These are phyloP conservation scores for Thaumetopoea pityocampa DNA, from an alignment of 1,140 invertebrate genomes.

Conservation along the genomic window DNA sequence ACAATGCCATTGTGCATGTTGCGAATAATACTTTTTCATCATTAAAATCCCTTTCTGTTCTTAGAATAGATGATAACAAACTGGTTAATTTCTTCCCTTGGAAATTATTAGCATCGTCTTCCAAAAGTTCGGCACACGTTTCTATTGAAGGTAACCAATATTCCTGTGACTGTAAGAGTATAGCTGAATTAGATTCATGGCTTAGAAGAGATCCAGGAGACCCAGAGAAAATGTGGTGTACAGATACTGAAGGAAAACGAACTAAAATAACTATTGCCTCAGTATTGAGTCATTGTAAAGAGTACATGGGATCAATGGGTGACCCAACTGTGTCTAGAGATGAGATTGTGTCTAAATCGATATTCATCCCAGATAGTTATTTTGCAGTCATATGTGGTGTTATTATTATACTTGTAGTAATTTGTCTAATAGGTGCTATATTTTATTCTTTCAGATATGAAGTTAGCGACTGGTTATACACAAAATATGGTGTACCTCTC, in stretches of 20 bases:
- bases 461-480: constrained; percentile 84
- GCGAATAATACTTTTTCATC: constrained; percentile 86
- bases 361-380: constrained; percentile 76
- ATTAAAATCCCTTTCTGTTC: constrained; percentile 84
- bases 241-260: constrained; percentile 65
- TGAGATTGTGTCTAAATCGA: constrained; percentile 76
- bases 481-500: constrained; percentile 83
- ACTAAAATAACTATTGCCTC: constrained; percentile 77
- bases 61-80: constrained; percentile 88
- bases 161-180: constrained; percentile 83
- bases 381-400: constrained; percentile 84
- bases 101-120: constrained; percentile 77
- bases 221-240: constrained; percentile 78
- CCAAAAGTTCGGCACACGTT: constrained; percentile 77
- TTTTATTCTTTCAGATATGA: constrained; percentile 87
- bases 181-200: constrained; percentile 81
- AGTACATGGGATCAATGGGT: constrained; percentile 78
- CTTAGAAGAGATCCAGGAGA: constrained; percentile 78
- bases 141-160: constrained; percentile 83
- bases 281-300: constrained; percentile 78
- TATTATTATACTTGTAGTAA: constrained; percentile 83
- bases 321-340: constrained; percentile 79
- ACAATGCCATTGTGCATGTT: constrained; percentile 84
- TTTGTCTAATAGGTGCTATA: constrained; percentile 81
- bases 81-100: constrained; percentile 87